Conservation (phyloP, 2,113 vertebrate species). For the Stomatorhinus ivindoensis region DNA sequence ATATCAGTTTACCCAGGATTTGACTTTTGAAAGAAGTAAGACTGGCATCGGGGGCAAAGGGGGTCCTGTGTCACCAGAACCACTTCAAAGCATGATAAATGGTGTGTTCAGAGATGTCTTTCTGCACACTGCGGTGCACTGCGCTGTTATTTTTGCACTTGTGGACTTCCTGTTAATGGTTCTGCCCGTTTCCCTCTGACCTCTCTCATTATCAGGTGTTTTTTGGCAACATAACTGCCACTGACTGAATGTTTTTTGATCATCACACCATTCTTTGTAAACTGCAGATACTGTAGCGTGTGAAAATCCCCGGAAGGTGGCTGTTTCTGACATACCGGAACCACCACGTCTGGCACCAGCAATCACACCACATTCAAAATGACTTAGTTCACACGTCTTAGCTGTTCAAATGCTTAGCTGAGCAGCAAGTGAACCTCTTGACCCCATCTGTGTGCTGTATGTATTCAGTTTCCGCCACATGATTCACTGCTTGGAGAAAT, state of each 20-base stretch:
- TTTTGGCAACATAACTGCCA: not conserved
- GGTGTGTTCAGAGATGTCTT: not conserved
- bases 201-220: not conserved
- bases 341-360: not conserved
- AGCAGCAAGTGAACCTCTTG: not conserved
- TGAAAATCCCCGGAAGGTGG: not conserved
- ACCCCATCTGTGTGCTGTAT: not conserved
- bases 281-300: not conserved
- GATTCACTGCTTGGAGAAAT: not conserved
- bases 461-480: not conserved
- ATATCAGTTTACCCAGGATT: not conserved
- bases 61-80: not conserved
- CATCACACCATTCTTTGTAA: not conserved
- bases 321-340: not conserved
- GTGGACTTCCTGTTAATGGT: not conserved
- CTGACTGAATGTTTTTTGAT: not conserved
- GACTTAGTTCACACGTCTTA: not conserved
- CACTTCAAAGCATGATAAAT: not conserved
- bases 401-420: not conserved
- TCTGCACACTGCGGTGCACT: not conserved
- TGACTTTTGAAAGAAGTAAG: too few species aligned
- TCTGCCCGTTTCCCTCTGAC: not conserved
- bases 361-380: not conserved
- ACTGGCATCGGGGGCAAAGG: too few species aligned
- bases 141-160: not conserved